phyloP scores from a whole-genome alignment of 2,797 vertebrate species.

The Melanotaenia boesemani region DNA sequence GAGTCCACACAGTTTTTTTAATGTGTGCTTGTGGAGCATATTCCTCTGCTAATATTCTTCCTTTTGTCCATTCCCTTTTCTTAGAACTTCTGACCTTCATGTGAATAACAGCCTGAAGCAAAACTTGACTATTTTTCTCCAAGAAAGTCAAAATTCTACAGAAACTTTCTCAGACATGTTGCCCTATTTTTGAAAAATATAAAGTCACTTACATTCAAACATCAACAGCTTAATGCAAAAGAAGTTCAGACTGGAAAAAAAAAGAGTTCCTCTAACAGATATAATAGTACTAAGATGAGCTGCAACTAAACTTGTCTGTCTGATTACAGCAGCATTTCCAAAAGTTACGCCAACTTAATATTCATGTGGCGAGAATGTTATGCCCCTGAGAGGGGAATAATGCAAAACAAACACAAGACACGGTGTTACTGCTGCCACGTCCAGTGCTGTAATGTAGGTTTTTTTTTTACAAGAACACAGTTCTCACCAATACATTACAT shows the following conservation, averaged over 20 bases:
- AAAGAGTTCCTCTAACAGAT: not conserved
- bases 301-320: not conserved
- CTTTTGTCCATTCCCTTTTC: not conserved
- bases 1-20: not conserved
- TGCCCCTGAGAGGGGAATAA: too few species aligned
- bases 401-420: too few species aligned
- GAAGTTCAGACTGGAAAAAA: not conserved
- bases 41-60: not conserved
- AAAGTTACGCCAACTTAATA: too few species aligned
- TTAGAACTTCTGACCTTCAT: slow-evolving; percentile 41
- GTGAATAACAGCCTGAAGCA: slow-evolving; percentile 41
- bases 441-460: too few species aligned
- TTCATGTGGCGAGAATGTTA: too few species aligned
- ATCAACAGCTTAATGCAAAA: slow-evolving; percentile 10
- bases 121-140: slow-evolving; percentile 30
- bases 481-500: too few species aligned
- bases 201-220: slow-evolving; percentile 18
- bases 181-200: slow-evolving; percentile 8
- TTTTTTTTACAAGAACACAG: too few species aligned
- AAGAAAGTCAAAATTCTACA: slow-evolving; percentile 35
- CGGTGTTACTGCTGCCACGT: too few species aligned
- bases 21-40: not conserved
- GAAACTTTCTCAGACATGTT: slow-evolving; percentile 24
- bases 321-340: too few species aligned
- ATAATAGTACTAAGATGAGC: not conserved